These are phyloP conservation scores for Lithophane leautieri DNA, from an alignment of 2,888 invertebrate species.

Conservation along the genomic window DNA sequence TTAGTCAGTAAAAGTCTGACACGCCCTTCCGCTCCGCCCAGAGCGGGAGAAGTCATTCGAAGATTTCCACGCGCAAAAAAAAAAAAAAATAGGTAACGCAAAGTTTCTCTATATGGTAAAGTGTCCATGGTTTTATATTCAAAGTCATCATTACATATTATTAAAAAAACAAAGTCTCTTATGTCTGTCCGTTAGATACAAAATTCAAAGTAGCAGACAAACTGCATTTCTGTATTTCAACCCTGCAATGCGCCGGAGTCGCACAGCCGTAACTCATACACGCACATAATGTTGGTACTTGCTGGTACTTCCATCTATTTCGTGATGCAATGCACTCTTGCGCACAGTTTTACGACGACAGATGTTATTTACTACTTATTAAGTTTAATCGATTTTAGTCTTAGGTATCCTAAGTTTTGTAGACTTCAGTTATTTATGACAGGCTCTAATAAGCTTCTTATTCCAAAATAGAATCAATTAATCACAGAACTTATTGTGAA, in stretches of 20 bases:
- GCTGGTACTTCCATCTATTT: constrained; percentile 58
- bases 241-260: constrained; percentile 61
- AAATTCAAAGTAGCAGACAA: neutral
- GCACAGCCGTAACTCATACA: constrained; percentile 64
- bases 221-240: constrained; percentile 24
- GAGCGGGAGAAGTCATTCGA: too few relatives aligned
- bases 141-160: neutral
- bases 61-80: too few relatives aligned
- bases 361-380: constrained; percentile 62
- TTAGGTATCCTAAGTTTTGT: constrained; percentile 28
- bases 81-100: neutral
- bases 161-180: neutral
- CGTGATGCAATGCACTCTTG: constrained; percentile 68
- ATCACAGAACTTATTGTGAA: neutral
- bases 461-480: neutral
- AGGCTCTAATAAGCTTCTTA: neutral
- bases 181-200: neutral
- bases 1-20: too few relatives aligned
- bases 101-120: neutral
- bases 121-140: neutral
- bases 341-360: constrained; percentile 60
- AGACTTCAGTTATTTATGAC: constrained; percentile 12
- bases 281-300: constrained; percentile 52
- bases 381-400: constrained; percentile 60
- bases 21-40: too few relatives aligned